phyloP scores from a whole-genome alignment of 2,888 invertebrate species.

The Apodemia zela region DNA sequence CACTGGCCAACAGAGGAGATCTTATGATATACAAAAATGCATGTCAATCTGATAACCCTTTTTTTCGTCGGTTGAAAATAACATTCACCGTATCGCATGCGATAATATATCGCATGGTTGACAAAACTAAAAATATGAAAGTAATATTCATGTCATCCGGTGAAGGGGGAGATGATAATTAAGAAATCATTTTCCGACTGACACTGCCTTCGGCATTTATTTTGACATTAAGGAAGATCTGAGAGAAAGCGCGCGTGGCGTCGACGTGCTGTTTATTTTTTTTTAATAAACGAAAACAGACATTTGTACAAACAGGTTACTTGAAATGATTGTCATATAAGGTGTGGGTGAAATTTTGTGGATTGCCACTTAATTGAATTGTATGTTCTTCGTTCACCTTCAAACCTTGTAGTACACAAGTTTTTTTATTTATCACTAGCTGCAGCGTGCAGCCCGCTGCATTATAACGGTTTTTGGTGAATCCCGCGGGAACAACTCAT shows the following conservation, averaged over 20 bases:
- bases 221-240: slow-evolving; percentile 11
- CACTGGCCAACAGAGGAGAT: too few relatives aligned
- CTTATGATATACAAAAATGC: too few relatives aligned
- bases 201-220: slow-evolving; percentile 9
- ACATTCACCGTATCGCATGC: not conserved
- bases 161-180: slow-evolving; percentile 11
- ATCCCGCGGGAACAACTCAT: too few relatives aligned
- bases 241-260: slow-evolving; percentile 11
- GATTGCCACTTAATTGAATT: not conserved
- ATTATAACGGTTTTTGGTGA: too few relatives aligned
- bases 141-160: slow-evolving; percentile 11
- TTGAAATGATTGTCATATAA: not conserved
- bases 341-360: not conserved
- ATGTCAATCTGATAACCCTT: too few relatives aligned
- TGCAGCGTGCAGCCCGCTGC: too few relatives aligned
- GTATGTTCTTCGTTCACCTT: too few relatives aligned
- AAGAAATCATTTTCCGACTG: slow-evolving; percentile 8
- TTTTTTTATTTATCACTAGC: too few relatives aligned
- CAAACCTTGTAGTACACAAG: too few relatives aligned
- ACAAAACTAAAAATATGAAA: slow-evolving; percentile 12
- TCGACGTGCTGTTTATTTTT: not conserved
- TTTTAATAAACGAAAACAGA: slow-evolving; percentile 7
- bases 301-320: slow-evolving; percentile 10
- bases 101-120: not conserved
- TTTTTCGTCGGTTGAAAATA: not conserved